Conservation (phyloP, 2,113 vertebrate genomes). For the Thunnus thynnus region DNA sequence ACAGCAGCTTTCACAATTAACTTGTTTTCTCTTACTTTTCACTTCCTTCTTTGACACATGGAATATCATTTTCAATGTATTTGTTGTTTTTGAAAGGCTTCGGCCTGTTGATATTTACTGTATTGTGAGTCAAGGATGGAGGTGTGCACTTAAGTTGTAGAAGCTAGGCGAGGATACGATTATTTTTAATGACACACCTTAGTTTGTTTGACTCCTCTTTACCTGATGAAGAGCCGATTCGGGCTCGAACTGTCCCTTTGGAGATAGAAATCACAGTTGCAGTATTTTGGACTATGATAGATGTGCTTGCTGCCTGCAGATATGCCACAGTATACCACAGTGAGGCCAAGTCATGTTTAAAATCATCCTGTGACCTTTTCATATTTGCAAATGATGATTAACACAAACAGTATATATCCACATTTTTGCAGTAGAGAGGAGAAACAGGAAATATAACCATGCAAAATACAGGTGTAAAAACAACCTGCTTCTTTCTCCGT, state of each 20-base stretch:
- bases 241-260: neutral
- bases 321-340: no score
- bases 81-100: neutral
- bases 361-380: neutral
- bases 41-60: no score
- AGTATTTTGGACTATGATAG: no score
- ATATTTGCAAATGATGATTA: neutral
- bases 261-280: neutral
- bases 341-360: neutral
- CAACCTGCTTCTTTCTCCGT: neutral
- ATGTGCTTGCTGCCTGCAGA: no score
- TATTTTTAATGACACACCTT: neutral
- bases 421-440: neutral
- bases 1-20: neutral
- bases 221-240: neutral
- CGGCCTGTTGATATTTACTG: no score
- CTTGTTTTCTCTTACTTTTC: neutral
- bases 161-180: neutral
- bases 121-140: neutral
- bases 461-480: conserved; percentile 19
- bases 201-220: neutral
- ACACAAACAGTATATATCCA: neutral
- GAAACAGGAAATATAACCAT: neutral
- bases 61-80: no score
- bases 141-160: neutral